Base-by-base conservation (phyloP, 1,140 invertebrate genomes). In the Eumeta japonica region DNA sequence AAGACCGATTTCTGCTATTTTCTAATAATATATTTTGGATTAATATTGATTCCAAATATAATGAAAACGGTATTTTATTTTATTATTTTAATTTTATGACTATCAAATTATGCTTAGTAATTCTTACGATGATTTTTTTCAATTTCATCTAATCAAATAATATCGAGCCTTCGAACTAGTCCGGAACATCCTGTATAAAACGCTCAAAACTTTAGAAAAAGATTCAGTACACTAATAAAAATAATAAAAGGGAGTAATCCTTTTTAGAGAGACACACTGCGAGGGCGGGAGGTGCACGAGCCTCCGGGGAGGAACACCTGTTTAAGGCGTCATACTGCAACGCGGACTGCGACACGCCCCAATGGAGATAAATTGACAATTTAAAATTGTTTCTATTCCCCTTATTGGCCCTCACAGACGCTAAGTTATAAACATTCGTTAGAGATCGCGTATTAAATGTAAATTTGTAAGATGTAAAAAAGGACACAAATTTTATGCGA, bases 161-260 rank as follows among this genome's bases (percentile, higher is more conserved):
- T n/a, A n/a, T n/a, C n/a, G n/a, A n/a, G n/a, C n/a, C n/a, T n/a
- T n/a, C n/a, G n/a, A 24, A 11, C 19, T 17, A 40, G 18, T 17
- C 19, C 13, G n/a, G 16, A 49, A 42, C 48, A 46, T 24, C 48
- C 45, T 55, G 40, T 59, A 52, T 18, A 39, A n/a, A 14, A 43
- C 43, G 32, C 41, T 34, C 20, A 7, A 31, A 13, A 39, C 32
- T 39, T 41, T 46, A 31, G 39, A 46, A 48, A 48, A 40, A 52
- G 47, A 57, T 56, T 51, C 33, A 52, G 36, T 53, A 34, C 40
- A 50, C 48, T 54, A 59, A 62, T 64, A 64, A 64, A 61, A 70
- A 66, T 59, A 65, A 67, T 64, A n/a, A 66, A 62, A 57, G 47
- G 30, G 50, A 41, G 49, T 46, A 62, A 64, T 66, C 61, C 63